Conservation (phyloP, 2,888 invertebrate species). For the Exocentrus adspersus region DNA sequence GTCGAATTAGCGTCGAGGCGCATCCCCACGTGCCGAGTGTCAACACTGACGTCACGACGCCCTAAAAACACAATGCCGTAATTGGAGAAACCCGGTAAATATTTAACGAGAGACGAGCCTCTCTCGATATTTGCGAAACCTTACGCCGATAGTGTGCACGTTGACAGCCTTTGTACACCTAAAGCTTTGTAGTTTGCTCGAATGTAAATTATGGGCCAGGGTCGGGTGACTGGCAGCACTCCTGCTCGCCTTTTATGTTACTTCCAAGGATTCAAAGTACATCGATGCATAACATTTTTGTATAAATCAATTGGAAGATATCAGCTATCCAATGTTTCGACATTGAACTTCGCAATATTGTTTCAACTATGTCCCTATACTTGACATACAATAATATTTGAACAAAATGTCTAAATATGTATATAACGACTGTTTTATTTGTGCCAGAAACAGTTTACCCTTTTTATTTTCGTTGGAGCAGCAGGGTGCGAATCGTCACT, state of each 20-base stretch:
- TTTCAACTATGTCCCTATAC: too few species aligned
- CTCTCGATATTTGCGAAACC: constrained; percentile 36
- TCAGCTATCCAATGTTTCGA: too few species aligned
- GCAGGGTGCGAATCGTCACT: constrained; percentile 10
- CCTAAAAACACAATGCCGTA: constrained; percentile 45
- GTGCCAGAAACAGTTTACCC: neutral
- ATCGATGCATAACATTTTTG: too few species aligned
- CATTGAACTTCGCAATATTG: too few species aligned
- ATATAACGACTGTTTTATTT: too few species aligned
- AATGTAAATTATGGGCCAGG: constrained; percentile 5
- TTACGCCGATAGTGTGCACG: constrained; percentile 30
- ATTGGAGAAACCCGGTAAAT: constrained; percentile 54
- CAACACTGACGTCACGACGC: constrained; percentile 37
- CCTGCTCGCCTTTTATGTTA: neutral
- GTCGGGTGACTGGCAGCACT: neutral
- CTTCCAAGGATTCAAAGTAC: neutral
- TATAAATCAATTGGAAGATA: too few species aligned
- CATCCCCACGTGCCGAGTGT: constrained; percentile 36
- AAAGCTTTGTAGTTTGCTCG: constrained; percentile 11
- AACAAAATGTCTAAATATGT: too few species aligned
- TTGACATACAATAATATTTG: too few species aligned
- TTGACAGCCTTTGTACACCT: constrained; percentile 6
- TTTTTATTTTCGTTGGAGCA: neutral
- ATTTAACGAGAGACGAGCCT: constrained; percentile 45
- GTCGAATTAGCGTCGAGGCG: constrained; percentile 32